Evolutionary conservation across 1,140 invertebrate species (phyloP).

Genomic region (Tribolium castaneum): DNA sequence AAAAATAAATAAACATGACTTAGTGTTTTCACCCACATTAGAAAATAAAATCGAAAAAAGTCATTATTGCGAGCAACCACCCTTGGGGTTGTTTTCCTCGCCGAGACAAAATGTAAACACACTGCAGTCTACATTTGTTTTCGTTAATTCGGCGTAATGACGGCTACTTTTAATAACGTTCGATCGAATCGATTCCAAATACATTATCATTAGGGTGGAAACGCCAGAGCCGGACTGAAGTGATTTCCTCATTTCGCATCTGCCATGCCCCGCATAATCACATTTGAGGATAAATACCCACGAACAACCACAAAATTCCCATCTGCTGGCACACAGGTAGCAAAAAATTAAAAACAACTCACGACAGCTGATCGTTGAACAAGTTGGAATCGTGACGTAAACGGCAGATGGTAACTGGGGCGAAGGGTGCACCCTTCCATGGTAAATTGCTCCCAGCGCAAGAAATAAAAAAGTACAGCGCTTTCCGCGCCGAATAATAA

Average conservation of each 20-base stretch:
- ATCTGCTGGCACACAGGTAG: conserved; percentile 34
- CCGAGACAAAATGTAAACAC: neutral
- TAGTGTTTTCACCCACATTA: neutral
- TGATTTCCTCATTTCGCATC: neutral
- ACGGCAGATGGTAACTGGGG: conserved; percentile 42
- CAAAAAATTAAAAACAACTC: conserved; percentile 29
- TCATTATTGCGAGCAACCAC: neutral
- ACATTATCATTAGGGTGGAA: neutral
- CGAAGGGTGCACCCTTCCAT: conserved; percentile 24
- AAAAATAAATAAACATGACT: neutral
- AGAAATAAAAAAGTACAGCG: too few species aligned
- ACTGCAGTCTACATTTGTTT: neutral
- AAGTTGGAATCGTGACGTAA: conserved; percentile 44
- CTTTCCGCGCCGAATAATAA: too few species aligned
- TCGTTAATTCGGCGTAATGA: neutral
- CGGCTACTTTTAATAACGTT: neutral
- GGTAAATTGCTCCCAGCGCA: neutral
- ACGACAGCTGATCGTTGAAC: conserved; percentile 45
- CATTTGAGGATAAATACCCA: neutral
- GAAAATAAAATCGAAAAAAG: neutral
- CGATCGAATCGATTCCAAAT: neutral
- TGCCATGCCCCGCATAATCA: neutral
- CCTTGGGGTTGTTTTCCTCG: neutral
- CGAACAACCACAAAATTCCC: conserved; percentile 32
- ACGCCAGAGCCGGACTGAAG: neutral